A percentile compares a stretch with the other conserved stretches of the same genome.
phyloP scores from a whole-genome alignment of 2,797 vertebrate genomes.

The Jordanella pulchra region DNA sequence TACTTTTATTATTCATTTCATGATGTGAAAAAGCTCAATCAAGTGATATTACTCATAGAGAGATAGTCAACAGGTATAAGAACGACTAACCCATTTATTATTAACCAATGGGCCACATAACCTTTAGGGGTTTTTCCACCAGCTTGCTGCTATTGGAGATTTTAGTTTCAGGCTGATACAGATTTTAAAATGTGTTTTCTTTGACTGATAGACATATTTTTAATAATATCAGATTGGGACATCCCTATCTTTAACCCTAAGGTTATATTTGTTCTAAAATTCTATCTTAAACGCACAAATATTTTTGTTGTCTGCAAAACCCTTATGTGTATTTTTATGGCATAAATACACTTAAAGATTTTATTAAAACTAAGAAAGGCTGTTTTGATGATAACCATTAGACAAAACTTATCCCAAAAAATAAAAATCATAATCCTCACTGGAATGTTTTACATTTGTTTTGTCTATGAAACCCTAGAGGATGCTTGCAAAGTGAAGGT shows the following conservation, averaged over 20 bases:
- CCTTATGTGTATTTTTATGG: not conserved
- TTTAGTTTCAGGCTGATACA: too few species aligned
- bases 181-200: too few species aligned
- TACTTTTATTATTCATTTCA: too few species aligned
- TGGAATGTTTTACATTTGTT: not conserved
- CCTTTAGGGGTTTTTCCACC: too few species aligned
- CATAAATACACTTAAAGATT: not conserved
- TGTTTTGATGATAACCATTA: not conserved
- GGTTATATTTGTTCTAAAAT: not conserved
- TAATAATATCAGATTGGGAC: too few species aligned
- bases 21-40: too few species aligned
- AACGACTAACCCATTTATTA: too few species aligned
- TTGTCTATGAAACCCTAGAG: not conserved
- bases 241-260: not conserved
- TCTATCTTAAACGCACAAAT: not conserved
- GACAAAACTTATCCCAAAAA: not conserved
- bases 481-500: not conserved
- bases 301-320: not conserved
- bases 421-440: not conserved
- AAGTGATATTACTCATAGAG: too few species aligned
- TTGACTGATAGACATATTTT: too few species aligned
- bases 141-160: too few species aligned
- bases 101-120: too few species aligned
- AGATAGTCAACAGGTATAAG: too few species aligned
- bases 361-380: not conserved